These are phyloP conservation scores for Tridacna crocea DNA, from an alignment of 2,888 invertebrate species.

Conservation along the genomic window DNA sequence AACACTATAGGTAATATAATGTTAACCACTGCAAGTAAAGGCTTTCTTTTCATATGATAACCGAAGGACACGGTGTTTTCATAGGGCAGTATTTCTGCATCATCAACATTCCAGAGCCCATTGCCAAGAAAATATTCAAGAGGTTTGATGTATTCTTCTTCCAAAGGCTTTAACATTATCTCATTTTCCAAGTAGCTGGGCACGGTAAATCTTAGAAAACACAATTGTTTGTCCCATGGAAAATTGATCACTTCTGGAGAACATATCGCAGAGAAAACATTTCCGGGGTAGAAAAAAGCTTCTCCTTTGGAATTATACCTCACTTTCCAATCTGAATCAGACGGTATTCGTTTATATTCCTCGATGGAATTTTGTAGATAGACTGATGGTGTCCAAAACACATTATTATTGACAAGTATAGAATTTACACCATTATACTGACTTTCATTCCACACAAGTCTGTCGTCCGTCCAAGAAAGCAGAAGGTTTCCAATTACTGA, in stretches of 20 bases:
- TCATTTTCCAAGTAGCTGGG: neutral
- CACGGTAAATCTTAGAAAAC: neutral
- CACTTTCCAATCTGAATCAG: neutral
- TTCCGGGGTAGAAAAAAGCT: conserved; percentile 3
- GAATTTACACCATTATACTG: neutral
- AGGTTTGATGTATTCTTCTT: neutral
- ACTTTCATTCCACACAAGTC: neutral
- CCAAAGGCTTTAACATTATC: neutral
- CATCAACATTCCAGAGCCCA: conserved; percentile 1
- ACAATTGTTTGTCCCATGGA: conserved; percentile 9
- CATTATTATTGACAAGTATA: neutral
- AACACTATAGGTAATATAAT: conserved; percentile 4
- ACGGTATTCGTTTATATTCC: neutral
- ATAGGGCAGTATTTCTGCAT: neutral
- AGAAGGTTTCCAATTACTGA: conserved; percentile 5
- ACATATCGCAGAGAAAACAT: neutral
- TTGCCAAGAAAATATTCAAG: conserved; percentile 8
- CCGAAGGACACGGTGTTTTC: neutral
- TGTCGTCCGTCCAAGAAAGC: neutral
- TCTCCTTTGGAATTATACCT: neutral
- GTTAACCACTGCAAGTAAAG: neutral
- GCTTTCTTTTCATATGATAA: conserved; percentile 7
- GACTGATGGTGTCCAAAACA: conserved; percentile 12
- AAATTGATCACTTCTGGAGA: neutral
- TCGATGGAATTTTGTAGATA: conserved; percentile 5